phyloP scores from a whole-genome alignment of 37 sponge, comb jelly and placozoan species.

The Bolinopsis microptera region DNA sequence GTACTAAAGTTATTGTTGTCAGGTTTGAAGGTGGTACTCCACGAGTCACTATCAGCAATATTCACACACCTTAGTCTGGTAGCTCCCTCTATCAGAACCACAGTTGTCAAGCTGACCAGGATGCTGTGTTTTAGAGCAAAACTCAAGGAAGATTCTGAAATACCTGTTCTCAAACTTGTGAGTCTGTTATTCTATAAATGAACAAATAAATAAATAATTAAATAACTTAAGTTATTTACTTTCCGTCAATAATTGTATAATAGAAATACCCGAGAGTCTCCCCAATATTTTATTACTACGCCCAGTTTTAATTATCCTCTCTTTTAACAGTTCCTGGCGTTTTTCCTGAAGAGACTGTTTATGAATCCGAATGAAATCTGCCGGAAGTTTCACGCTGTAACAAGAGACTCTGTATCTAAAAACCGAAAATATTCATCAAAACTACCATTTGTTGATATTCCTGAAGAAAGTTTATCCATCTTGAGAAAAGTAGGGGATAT shows the following conservation, averaged over 20 bases:
- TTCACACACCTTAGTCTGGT: background rate
- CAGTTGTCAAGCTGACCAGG: background rate
- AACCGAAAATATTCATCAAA: background rate
- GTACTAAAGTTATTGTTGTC: background rate
- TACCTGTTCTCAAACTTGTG: constrained; percentile 56
- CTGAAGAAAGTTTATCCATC: constrained; percentile 7
- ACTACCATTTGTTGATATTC: constrained; percentile 24
- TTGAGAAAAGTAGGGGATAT: constrained; percentile 24
- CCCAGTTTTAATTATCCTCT: too few relatives aligned
- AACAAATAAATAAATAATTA: too few relatives aligned
- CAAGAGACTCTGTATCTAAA: background rate
- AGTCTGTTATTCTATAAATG: too few relatives aligned
- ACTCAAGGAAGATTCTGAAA: constrained; percentile 49
- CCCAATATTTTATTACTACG: too few relatives aligned
- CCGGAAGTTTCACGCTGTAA: background rate
- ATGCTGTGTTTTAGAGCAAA: constrained; percentile 34
- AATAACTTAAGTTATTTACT: too few relatives aligned
- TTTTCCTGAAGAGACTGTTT: constrained; percentile 10
- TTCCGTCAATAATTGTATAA: too few relatives aligned
- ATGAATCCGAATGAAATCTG: background rate
- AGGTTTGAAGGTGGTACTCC: constrained; percentile 39
- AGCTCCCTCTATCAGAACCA: background rate
- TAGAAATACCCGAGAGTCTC: too few relatives aligned
- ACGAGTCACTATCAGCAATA: constrained; percentile 1
- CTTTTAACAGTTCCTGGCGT: constrained; percentile 16